Base-by-base conservation (phyloP, 2,113 vertebrate genomes). In the Pachyramphus minor region DNA sequence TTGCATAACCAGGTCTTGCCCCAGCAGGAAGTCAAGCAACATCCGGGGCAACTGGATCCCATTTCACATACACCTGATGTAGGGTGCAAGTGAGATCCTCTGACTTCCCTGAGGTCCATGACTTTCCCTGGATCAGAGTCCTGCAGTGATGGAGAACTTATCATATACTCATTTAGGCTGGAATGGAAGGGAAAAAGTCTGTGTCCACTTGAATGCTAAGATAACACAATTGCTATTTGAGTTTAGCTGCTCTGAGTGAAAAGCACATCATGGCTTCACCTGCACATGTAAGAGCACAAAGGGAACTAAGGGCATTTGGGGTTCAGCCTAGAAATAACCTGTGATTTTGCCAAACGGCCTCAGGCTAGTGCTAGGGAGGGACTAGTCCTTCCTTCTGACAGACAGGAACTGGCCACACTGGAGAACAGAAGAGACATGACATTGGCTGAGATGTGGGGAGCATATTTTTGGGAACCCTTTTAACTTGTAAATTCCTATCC, bases 401-500 rank as follows among this genome's bases (percentile, higher is more conserved):
- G 30, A 37, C 11, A 67, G 42, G 24, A 78, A 41, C 14, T 7
- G 50, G 27, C 5, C 8, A 27, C 0, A 0, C 37, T 50, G 11
- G 6, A 24, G 41, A 85, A n/a, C 1, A 64, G 21, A 63, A 59
- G 19, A 35, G 14, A 60, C 11, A 30, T 35, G 72, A 59, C 18
- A 18, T 1, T 1, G 21, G 25, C 19, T 31, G n/a, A 45, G 17
- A 25, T 24, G 11, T 5, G 0, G 8, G 19, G 13, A 66, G 13
- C 5, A 5, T 42, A 12, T 21, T 52, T 31, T 41, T 17, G 45
- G 37, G n/a, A 81, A 24, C 1, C 0, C 1, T 35, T 64, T 56
- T 22, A 60, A 60, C 16, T 41, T 68, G 24, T 35, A 3, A 22
- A 30, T n/a, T 89, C 22, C 14, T 25, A 2, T 45, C 25, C 13